Base-by-base conservation (phyloP, 92 coral and sea anemone species). In the Isaurus tuberculatus region DNA sequence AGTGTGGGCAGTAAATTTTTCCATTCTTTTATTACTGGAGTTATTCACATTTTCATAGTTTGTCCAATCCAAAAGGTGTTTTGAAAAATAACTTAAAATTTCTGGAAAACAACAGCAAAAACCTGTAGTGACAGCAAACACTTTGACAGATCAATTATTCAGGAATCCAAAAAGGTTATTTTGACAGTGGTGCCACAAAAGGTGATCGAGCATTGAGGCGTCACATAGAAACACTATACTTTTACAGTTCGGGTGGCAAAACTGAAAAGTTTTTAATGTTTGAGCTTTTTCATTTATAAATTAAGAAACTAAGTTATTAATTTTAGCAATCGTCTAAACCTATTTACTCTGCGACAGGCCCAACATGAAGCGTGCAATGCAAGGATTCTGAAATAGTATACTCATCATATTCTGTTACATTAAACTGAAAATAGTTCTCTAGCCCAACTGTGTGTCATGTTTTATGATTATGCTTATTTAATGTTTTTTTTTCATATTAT, bases 1-100 rank as follows among this genome's bases (percentile, higher is more conserved):
- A n/a, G n/a, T n/a, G n/a, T n/a, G n/a, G n/a, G n/a, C n/a, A n/a
- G n/a, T n/a, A n/a, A n/a, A n/a, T n/a, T n/a, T n/a, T n/a, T n/a
- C n/a, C n/a, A n/a, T n/a, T 74, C 10, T 43, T 26, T 34, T 74
- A 65, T 28, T 44, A 31, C 53, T 19, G 65, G 60, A 48, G 53
- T 74, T 72, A 55, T 33, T 72, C 46, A 4, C 33, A 28, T 30
- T 55, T 40, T 40, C 1, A 44, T 44, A 44, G 51, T 44, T 44
- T 44, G 51, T 44, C 51, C 51, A 44, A 44, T 44, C 51, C 11
- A 17, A 5, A 44, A 8, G 51, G 51, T 44, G 14, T 44, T 44
- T 44, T 44, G 51, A 44, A 44, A 44, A 9, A 4, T 0, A 44
- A 9, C 51, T 44, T 44, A 44, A 44, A 44, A 9, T 44, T 44